These are phyloP conservation scores for Drosophila malerkotliana DNA, from an alignment of 1,140 invertebrate genomes.

Conservation along the genomic window DNA sequence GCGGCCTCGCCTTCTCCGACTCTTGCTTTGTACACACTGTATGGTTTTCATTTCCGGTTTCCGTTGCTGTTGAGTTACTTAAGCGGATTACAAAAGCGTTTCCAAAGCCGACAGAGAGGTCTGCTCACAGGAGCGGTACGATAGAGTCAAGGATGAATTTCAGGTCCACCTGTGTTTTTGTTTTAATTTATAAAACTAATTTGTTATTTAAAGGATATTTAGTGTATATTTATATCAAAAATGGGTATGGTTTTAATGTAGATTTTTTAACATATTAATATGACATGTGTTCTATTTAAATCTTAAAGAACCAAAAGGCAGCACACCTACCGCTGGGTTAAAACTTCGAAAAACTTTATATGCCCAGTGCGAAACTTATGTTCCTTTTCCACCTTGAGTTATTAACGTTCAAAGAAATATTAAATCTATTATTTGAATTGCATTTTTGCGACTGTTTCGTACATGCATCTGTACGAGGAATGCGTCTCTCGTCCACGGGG, in stretches of 20 bases:
- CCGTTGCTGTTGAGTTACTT: constrained; percentile 74
- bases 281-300: no score
- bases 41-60: constrained; percentile 82
- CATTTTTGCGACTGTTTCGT: constrained; percentile 62
- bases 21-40: constrained; percentile 62
- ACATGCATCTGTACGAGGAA: constrained; percentile 5
- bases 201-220: constrained; percentile 45
- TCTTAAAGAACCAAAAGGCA: no score
- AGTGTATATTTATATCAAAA: neutral
- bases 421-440: constrained; percentile 39
- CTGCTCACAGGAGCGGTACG: constrained; percentile 4
- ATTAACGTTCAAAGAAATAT: neutral
- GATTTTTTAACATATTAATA: no score
- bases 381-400: no score
- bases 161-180: neutral
- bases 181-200: constrained; percentile 19
- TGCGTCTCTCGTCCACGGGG: constrained; percentile 4
- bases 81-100: constrained; percentile 71
- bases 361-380: no score
- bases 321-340: no score
- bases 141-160: constrained; percentile 10
- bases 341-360: no score
- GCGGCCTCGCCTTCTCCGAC: constrained; percentile 18
- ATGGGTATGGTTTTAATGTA: no score
- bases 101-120: constrained; percentile 21